Evolutionary conservation across 2,797 vertebrate species (phyloP).

Genomic region (Naso thynnoides): DNA sequence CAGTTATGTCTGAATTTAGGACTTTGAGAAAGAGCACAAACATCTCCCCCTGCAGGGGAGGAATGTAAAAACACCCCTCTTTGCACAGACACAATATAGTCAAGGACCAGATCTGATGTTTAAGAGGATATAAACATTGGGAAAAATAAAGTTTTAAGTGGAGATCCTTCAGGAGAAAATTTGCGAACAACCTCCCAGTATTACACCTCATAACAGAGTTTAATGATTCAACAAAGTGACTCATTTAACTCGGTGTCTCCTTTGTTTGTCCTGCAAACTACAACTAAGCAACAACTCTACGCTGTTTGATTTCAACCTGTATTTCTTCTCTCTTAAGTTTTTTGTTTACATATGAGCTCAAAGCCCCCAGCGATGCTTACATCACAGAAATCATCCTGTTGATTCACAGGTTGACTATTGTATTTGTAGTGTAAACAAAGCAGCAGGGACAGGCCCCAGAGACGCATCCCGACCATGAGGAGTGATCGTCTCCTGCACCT

Average conservation of each 20-base stretch:
- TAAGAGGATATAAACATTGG: background rate
- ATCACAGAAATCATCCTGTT: slow-evolving; percentile 46
- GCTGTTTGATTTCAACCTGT: slow-evolving; percentile 38
- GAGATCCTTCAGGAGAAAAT: background rate
- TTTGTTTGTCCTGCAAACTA: slow-evolving; percentile 59
- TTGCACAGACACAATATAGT: too few relatives aligned
- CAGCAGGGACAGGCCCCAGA: slow-evolving; percentile 21
- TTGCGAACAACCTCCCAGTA: background rate
- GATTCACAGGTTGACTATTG: slow-evolving; percentile 34
- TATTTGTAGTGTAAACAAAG: slow-evolving; percentile 68
- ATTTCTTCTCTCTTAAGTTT: slow-evolving; percentile 32
- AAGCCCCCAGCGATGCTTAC: slow-evolving; percentile 39
- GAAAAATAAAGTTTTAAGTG: background rate
- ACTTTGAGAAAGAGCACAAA: too few relatives aligned
- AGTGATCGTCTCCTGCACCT: background rate
- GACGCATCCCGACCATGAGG: background rate
- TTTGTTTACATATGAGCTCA: slow-evolving; percentile 53
- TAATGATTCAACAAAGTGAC: slow-evolving; percentile 47
- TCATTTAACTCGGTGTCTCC: slow-evolving; percentile 37
- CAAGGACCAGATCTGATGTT: too few relatives aligned
- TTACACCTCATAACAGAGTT: background rate
- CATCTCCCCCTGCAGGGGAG: too few relatives aligned
- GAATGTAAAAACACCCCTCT: too few relatives aligned
- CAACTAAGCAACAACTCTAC: slow-evolving; percentile 17
- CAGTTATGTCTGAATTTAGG: too few relatives aligned